These are phyloP conservation scores for Agapornis roseicollis DNA, from an alignment of 2,113 vertebrate species.

Conservation along the genomic window DNA sequence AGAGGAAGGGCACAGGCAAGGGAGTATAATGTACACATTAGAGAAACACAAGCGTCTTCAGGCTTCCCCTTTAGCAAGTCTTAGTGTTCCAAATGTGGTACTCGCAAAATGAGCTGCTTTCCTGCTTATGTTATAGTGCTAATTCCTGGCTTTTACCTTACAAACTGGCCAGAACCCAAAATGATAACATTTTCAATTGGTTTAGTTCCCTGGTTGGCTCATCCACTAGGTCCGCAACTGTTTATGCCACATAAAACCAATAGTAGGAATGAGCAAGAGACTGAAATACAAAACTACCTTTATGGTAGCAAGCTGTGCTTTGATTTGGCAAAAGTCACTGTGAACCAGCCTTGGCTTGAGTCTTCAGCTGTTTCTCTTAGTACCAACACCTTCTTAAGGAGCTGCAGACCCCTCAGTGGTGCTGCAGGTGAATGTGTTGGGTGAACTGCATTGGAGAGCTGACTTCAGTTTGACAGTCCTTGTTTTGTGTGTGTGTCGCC, in stretches of 20 bases:
- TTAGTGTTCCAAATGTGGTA: neutral
- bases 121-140: neutral
- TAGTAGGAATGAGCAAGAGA: neutral
- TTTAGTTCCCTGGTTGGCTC: neutral
- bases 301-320: neutral
- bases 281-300: neutral
- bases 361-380: neutral
- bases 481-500: neutral
- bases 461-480: neutral
- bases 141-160: neutral
- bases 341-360: neutral
- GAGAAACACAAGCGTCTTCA: neutral
- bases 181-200: neutral
- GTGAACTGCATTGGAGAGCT: neutral
- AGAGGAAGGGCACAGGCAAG: neutral
- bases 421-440: neutral
- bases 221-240: neutral
- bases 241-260: neutral
- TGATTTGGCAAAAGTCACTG: neutral
- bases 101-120: neutral
- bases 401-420: neutral
- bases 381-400: neutral
- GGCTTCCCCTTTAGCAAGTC: neutral
- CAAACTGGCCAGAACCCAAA: neutral
- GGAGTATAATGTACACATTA: neutral